These are phyloP conservation scores for Drosophila multiciliata DNA, from an alignment of 2,888 invertebrate species.

Conservation along the genomic window DNA sequence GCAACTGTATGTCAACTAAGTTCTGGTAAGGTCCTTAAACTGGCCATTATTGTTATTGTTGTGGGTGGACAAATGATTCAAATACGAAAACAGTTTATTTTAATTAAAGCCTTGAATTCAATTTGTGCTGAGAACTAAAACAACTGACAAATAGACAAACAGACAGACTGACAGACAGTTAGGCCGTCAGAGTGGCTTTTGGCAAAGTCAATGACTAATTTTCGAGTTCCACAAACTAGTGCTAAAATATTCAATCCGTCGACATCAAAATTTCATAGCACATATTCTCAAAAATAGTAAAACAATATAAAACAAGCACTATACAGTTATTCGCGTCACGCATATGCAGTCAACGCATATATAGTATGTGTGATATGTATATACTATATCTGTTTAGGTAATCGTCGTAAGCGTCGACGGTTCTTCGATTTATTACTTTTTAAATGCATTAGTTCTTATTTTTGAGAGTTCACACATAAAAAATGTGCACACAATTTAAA, in stretches of 20 bases:
- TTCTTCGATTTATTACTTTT: conserved; percentile 13
- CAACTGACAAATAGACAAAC: conserved; percentile 57
- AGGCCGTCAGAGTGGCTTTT: conserved; percentile 2
- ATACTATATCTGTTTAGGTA: conserved; percentile 7
- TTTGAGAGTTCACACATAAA: conserved; percentile 18
- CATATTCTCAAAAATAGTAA: conserved; percentile 30
- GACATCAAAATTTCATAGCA: conserved; percentile 71
- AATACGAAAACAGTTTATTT: neutral
- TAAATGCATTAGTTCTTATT: conserved; percentile 1
- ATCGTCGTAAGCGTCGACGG: conserved; percentile 4
- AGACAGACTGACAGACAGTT: conserved; percentile 16
- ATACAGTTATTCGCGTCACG: conserved; percentile 52
- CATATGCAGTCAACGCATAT: conserved; percentile 53
- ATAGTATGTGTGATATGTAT: conserved; percentile 4
- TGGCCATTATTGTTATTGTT: neutral
- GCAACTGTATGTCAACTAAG: conserved; percentile 16
- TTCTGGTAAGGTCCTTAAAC: conserved; percentile 50
- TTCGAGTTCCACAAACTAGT: conserved; percentile 19
- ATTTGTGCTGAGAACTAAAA: conserved; percentile 67
- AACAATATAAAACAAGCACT: neutral
- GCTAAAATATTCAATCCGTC: neutral
- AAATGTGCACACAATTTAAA: conserved; percentile 34
- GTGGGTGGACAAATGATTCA: neutral
- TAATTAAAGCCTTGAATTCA: conserved; percentile 56
- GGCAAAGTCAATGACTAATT: conserved; percentile 23